Base-by-base conservation (phyloP, 2,888 invertebrate genomes). In the Caenorhabditis japonica region DNA sequence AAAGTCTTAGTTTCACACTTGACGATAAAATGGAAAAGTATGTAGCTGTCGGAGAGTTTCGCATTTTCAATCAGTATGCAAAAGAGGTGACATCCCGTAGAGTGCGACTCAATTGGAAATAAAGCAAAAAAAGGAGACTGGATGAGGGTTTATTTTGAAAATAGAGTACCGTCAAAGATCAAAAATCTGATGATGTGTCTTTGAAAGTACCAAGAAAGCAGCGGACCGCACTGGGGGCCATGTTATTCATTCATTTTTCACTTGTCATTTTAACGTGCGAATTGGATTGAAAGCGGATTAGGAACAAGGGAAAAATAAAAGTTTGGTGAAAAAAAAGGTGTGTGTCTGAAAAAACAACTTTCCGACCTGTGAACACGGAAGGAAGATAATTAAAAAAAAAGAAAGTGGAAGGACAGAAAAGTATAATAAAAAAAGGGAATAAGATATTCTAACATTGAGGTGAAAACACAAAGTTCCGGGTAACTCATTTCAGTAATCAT, bases 401-500 rank as follows among this genome's bases (percentile, higher is more conserved):
- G 34, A 12, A 38, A 25, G 33, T 12, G 15, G 7, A 34, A 15
- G 12, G 8, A 1, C 2, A 12, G 21, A 21, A 15, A 34, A 43
- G 43, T 44, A 68, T 44, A 38, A 19, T 15, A 15, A 44, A 52
- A 52, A 68, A 36, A 21, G 17, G 7, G 19, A 53, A 52, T 53
- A 52, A 52, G 52, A 52, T 43, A 43, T 61, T 41, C 41, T 23
- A 44, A 41, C 41, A 47, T 36, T 19, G 4, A 44, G 30, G 34
- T 25, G 46, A 59, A 49, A 51, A 33, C 41, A 38, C 47, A 36
- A 23, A 19, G 34, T 30, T 34, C 25, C 43, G 60, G 49, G 68
- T 59, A 58, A 61, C 27, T 46, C 61, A 59, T 53, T 53, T 46
- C 61, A 68, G 68, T 53, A 69, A 69, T 69, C 53, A 69, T 60